Conservation (phyloP, 2,888 invertebrate genomes). For the Oscheius sp. region DNA sequence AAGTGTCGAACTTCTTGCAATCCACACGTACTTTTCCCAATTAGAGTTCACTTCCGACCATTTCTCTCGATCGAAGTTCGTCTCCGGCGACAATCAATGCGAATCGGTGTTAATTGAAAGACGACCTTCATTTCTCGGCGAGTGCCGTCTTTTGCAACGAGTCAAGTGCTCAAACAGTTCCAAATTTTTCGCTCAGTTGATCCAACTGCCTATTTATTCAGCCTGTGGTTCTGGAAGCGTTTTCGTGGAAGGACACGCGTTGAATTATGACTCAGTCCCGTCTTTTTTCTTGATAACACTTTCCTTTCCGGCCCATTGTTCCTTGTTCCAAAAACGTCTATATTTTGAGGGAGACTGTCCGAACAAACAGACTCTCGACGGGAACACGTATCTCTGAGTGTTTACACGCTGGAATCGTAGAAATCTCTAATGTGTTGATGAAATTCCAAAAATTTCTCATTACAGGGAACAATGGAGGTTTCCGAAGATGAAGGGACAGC, state of each 20-base stretch:
- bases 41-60: too few relatives aligned
- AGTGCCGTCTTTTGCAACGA: not conserved
- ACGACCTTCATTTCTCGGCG: slow-evolving; percentile 23
- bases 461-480: slow-evolving; percentile 7
- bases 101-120: slow-evolving; percentile 38
- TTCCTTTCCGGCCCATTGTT: not conserved
- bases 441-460: not conserved
- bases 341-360: not conserved
- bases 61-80: too few relatives aligned
- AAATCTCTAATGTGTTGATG: not conserved
- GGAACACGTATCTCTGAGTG: slow-evolving; percentile 20
- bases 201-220: slow-evolving; percentile 3
- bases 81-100: slow-evolving; percentile 24
- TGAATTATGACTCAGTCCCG: not conserved
- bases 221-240: too few relatives aligned
- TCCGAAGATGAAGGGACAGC: slow-evolving; percentile 31
- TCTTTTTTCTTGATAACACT: not conserved
- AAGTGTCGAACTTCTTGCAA: too few relatives aligned
- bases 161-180: slow-evolving; percentile 5
- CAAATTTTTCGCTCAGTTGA: not conserved
- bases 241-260: too few relatives aligned
- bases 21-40: too few relatives aligned
- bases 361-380: slow-evolving; percentile 8
- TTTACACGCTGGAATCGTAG: not conserved
- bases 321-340: not conserved